These are phyloP conservation scores for Acinonyx jubatus DNA, from an alignment of 2,113 vertebrate species.

Conservation along the genomic window DNA sequence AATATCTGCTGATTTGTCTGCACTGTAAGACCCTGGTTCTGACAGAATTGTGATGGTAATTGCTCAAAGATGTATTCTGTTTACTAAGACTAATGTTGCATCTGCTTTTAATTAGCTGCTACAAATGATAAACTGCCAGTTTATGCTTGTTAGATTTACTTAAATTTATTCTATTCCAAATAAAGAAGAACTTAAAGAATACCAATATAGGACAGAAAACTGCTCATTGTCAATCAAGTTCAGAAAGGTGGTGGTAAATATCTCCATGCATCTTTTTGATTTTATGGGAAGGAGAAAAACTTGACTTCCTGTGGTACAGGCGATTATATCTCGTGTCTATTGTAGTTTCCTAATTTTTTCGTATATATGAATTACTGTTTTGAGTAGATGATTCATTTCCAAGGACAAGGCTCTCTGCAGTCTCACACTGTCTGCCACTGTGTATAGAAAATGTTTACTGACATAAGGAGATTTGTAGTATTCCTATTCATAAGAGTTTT, in stretches of 20 bases:
- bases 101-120: conserved; percentile 33
- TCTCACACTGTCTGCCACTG: not conserved
- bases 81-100: not conserved
- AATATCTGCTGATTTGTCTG: not conserved
- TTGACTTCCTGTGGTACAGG: not conserved
- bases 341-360: not conserved
- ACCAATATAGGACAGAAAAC: not conserved
- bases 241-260: not conserved
- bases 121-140: not conserved
- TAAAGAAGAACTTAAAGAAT: conserved; percentile 45
- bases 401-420: not conserved
- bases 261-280: not conserved
- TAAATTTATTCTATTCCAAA: not conserved
- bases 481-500: not conserved
- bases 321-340: not conserved
- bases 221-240: not conserved
- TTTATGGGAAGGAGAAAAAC: not conserved
- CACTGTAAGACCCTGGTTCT: not conserved
- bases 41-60: not conserved
- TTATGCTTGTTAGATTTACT: not conserved
- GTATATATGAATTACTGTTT: not conserved
- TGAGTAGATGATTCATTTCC: not conserved
- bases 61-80: not conserved
- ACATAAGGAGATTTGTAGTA: not conserved
- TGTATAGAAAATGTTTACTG: not conserved